A percentile compares a stretch with the other conserved stretches of the same genome.
Evolutionary conservation across 2,888 invertebrate species (phyloP).

Genomic region (Dicranocentrus wangi): DNA sequence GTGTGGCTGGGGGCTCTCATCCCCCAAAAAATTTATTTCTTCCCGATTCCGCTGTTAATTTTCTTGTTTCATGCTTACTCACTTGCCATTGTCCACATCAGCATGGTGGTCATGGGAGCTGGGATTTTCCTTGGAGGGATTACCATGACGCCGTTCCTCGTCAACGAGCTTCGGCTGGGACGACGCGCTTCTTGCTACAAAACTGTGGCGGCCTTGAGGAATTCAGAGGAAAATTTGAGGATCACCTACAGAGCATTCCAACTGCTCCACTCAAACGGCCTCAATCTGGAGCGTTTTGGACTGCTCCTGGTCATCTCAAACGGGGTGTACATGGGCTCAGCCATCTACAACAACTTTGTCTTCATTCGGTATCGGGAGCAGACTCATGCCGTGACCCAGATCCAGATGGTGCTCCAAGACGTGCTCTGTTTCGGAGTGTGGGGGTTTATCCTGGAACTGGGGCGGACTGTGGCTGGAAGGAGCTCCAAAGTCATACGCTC

Average conservation of each 20-base stretch:
- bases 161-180: not conserved
- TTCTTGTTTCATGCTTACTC: not conserved
- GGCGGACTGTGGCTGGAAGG: not conserved
- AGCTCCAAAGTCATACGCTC: not conserved
- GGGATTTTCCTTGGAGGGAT: not conserved
- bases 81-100: not conserved
- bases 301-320: not conserved
- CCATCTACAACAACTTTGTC: not conserved
- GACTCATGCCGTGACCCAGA: not conserved
- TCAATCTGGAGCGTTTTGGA: not conserved
- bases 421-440: not conserved
- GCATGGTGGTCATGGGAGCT: not conserved
- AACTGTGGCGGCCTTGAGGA: not conserved
- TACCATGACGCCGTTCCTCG: not conserved
- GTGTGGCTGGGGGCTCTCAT: not conserved
- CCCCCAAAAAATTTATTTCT: not conserved
- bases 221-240: not conserved
- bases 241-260: not conserved
- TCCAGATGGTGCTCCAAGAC: not conserved
- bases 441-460: not conserved
- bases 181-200: not conserved
- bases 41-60: not conserved
- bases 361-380: constrained; percentile 5
- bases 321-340: not conserved
- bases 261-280: not conserved